These are phyloP conservation scores for Cremastobaeus sp. DNA, from an alignment of 2,888 invertebrate genomes.

Conservation along the genomic window DNA sequence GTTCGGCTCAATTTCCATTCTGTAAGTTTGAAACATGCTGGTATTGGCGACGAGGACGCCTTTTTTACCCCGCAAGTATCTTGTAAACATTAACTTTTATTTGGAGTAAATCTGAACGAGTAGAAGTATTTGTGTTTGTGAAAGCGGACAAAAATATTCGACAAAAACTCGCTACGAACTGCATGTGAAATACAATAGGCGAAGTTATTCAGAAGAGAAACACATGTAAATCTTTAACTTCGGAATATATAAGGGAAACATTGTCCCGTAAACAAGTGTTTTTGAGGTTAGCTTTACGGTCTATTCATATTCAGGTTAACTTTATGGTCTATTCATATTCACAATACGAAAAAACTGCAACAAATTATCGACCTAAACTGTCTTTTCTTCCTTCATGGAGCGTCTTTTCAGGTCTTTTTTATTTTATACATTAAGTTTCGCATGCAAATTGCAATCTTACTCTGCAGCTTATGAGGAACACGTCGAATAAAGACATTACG, in stretches of 20 bases:
- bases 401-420: too few relatives aligned
- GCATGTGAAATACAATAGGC: not conserved
- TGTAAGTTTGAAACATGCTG: slow-evolving; percentile 45
- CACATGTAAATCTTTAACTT: too few relatives aligned
- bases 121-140: slow-evolving; percentile 12
- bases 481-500: slow-evolving; percentile 18
- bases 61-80: slow-evolving; percentile 43
- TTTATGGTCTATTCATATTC: too few relatives aligned
- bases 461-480: not conserved
- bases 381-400: too few relatives aligned
- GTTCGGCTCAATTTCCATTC: slow-evolving; percentile 55
- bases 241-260: too few relatives aligned
- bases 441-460: not conserved
- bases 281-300: too few relatives aligned
- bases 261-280: too few relatives aligned
- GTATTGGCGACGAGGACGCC: slow-evolving; percentile 42
- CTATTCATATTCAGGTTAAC: too few relatives aligned
- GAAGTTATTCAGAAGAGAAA: too few relatives aligned
- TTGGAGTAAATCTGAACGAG: slow-evolving; percentile 26
- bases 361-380: too few relatives aligned
- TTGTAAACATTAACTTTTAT: slow-evolving; percentile 58
- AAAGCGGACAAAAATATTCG: slow-evolving; percentile 13
- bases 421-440: too few relatives aligned
- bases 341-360: too few relatives aligned
- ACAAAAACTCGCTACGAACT: not conserved